These are phyloP conservation scores for Ormyrus labotus DNA, from an alignment of 2,888 invertebrate species.

Conservation along the genomic window DNA sequence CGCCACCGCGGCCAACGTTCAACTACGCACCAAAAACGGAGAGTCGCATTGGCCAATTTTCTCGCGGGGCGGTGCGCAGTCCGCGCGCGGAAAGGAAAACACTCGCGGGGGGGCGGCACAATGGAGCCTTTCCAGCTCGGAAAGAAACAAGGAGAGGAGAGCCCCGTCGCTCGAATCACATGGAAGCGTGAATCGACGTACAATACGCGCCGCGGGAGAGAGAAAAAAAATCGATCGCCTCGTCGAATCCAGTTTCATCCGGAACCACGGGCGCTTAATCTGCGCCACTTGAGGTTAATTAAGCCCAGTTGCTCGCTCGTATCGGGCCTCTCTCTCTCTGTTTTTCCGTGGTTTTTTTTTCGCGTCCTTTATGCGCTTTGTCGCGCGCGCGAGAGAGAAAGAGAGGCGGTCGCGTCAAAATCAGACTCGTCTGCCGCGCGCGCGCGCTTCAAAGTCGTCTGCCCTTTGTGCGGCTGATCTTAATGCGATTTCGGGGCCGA, in stretches of 20 bases:
- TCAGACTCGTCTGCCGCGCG: constrained; percentile 7
- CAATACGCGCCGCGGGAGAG: no score
- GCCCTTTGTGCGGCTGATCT: not conserved
- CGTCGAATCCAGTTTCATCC: constrained; percentile 43
- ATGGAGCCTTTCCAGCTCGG: no score
- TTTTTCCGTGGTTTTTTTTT: constrained; percentile 2
- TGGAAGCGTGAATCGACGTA: no score
- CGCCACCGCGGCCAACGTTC: no score
- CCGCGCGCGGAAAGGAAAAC: no score
- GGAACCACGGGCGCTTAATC: constrained; percentile 40
- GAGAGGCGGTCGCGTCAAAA: constrained; percentile 15
- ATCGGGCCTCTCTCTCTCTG: not conserved
- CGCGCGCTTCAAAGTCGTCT: not conserved
- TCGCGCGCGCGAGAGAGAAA: not conserved
- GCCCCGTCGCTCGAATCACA: no score
- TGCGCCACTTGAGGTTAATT: constrained; percentile 42
- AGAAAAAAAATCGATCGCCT: constrained; percentile 3
- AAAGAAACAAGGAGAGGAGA: no score
- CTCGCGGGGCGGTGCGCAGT: no score
- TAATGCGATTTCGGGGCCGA: constrained; percentile 15
- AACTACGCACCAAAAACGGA: no score
- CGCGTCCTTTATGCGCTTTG: constrained; percentile 13
- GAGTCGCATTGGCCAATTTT: no score
- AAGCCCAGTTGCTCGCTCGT: constrained; percentile 22
- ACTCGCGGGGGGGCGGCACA: no score